phyloP scores from a whole-genome alignment of 1,140 invertebrate species.

The Papilio polyxenes region DNA sequence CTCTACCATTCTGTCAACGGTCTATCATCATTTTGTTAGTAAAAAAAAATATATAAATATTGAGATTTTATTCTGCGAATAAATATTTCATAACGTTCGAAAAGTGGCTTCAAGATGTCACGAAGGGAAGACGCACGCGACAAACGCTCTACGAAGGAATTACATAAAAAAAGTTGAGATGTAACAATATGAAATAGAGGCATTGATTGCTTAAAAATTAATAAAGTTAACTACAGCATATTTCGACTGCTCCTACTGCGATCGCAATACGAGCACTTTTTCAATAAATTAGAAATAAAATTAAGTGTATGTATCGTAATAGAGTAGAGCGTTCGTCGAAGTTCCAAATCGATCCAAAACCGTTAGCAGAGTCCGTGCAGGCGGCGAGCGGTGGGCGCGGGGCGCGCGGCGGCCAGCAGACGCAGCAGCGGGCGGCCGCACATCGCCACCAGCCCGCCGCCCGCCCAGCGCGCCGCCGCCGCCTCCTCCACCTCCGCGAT shows the following conservation, averaged over 20 bases:
- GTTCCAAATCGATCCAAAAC: background rate
- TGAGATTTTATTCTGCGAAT: background rate
- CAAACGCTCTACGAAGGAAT: conserved; percentile 3
- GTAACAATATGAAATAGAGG: background rate
- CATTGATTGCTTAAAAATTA: conserved; percentile 2
- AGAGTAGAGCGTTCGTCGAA: conserved; percentile 7
- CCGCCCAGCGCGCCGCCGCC: conserved; percentile 67
- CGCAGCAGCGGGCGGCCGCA: conserved; percentile 67
- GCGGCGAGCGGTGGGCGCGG: conserved; percentile 58
- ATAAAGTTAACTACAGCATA: background rate
- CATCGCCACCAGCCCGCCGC: conserved; percentile 65
- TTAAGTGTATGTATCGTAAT: background rate
- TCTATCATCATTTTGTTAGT: conserved; percentile 21
- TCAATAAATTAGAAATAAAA: background rate
- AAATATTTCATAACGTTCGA: conserved; percentile 11
- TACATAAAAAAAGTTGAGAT: background rate
- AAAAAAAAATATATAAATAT: conserved; percentile 26
- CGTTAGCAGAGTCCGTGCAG: conserved; percentile 70
- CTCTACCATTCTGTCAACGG: background rate
- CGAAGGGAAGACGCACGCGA: conserved; percentile 17
- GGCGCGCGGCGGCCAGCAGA: conserved; percentile 64
- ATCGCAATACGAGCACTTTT: background rate
- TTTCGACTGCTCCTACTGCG: background rate
- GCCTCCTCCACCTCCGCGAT: conserved; percentile 84
- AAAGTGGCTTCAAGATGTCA: background rate